Conservation (phyloP, 2,797 vertebrate species). For the Lerista edwardsae region DNA sequence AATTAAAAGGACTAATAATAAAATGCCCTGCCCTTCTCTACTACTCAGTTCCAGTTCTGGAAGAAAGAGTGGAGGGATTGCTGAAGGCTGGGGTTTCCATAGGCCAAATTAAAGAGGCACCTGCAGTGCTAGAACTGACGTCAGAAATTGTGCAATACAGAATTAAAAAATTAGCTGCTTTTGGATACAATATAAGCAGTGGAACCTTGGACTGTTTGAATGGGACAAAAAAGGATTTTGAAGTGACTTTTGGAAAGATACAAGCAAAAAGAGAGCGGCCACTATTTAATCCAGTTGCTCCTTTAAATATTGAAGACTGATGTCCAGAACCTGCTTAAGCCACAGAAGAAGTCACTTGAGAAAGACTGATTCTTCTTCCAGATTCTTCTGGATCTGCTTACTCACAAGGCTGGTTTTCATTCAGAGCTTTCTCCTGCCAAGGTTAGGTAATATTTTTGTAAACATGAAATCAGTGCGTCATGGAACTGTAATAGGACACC, state of each 20-base stretch:
- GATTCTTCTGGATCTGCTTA: not conserved
- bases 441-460: not conserved
- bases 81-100: constrained; percentile 83
- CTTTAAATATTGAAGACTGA: constrained; percentile 83
- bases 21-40: constrained; percentile 90
- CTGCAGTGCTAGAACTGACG: constrained; percentile 88
- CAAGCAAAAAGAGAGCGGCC: constrained; percentile 85
- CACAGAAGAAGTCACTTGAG: not conserved
- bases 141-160: constrained; percentile 88
- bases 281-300: constrained; percentile 92
- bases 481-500: not conserved
- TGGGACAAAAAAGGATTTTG: constrained; percentile 96
- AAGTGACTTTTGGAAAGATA: constrained; percentile 84
- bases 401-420: not conserved
- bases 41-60: constrained; percentile 82
- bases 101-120: constrained; percentile 83
- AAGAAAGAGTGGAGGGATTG: constrained; percentile 84
- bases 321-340: constrained; percentile 1
- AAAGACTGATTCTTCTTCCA: not conserved
- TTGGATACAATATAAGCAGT: constrained; percentile 80
- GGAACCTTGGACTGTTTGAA: constrained; percentile 83
- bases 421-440: not conserved
- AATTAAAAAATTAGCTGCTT: constrained; percentile 81
- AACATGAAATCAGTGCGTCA: not conserved
- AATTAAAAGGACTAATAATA: constrained; percentile 83